Conservation (phyloP, 2,888 invertebrate species). For the Oasisia sp. region DNA sequence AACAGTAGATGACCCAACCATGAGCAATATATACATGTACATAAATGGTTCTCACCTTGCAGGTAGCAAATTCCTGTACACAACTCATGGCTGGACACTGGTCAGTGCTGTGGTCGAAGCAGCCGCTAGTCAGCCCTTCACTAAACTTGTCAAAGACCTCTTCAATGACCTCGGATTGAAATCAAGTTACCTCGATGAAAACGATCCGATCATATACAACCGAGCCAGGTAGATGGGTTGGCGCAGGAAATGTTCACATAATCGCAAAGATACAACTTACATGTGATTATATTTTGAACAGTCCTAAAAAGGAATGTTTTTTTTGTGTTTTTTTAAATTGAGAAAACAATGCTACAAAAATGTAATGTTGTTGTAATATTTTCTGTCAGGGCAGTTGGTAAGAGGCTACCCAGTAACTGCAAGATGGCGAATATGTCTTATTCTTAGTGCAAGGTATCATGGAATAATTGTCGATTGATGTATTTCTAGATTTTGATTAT, state of each 20-base stretch:
- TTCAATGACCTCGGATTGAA: constrained; percentile 68
- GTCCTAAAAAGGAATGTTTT: neutral
- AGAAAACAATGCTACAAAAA: no score
- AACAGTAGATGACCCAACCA: neutral
- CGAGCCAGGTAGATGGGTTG: constrained; percentile 66
- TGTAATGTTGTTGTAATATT: no score
- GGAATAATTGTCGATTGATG: no score
- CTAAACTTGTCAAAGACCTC: constrained; percentile 55
- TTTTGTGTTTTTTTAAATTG: neutral
- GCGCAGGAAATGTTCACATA: neutral
- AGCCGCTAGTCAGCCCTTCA: constrained; percentile 59
- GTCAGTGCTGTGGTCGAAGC: constrained; percentile 71
- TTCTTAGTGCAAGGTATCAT: no score
- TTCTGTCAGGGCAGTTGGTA: no score
- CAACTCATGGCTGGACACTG: constrained; percentile 72
- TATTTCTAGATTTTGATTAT: no score
- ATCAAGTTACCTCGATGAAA: constrained; percentile 69
- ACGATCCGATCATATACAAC: constrained; percentile 68
- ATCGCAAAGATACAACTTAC: neutral
- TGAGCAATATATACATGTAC: neutral
- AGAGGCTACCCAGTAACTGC: no score
- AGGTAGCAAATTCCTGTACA: constrained; percentile 68
- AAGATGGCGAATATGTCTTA: no score
- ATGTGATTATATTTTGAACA: neutral
- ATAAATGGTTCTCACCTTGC: neutral